A percentile compares a stretch with the other conserved stretches of the same genome.
phyloP scores from a whole-genome alignment of 2,797 vertebrate species.

The Cheirogaleus major region DNA sequence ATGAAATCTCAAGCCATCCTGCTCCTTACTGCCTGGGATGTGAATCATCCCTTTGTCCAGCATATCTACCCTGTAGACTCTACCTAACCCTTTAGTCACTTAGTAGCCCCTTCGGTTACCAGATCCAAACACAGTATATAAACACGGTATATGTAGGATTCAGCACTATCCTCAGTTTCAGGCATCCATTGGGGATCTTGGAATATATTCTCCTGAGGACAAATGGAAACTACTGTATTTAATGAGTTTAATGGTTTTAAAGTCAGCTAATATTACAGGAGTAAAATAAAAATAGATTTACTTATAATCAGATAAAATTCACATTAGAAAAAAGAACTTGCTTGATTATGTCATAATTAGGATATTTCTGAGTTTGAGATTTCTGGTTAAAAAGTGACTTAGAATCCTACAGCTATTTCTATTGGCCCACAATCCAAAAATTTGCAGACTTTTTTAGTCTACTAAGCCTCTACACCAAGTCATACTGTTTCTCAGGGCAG shows the following conservation, averaged over 20 bases:
- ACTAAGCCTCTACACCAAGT: not conserved
- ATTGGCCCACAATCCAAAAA: not conserved
- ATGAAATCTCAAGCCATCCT: not conserved
- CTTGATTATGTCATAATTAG: not conserved
- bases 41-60: not conserved
- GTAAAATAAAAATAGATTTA: slow-evolving; percentile 5
- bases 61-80: not conserved
- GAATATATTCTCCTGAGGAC: not conserved
- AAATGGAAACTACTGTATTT: not conserved
- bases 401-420: slow-evolving; percentile 6
- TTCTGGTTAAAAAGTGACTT: slow-evolving; percentile 10
- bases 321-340: not conserved
- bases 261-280: not conserved
- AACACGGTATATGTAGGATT: not conserved
- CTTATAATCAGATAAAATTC: slow-evolving; percentile 39
- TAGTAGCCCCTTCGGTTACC: not conserved
- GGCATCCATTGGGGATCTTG: not conserved
- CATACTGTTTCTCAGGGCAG: not conserved
- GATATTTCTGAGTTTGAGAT: slow-evolving; percentile 1
- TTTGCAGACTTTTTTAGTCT: not conserved
- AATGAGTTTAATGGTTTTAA: slow-evolving; percentile 2
- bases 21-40: not conserved
- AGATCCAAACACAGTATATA: not conserved
- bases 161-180: not conserved
- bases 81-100: not conserved